phyloP scores from a whole-genome alignment of 1,140 invertebrate genomes.

The Bradysia coprophila region DNA sequence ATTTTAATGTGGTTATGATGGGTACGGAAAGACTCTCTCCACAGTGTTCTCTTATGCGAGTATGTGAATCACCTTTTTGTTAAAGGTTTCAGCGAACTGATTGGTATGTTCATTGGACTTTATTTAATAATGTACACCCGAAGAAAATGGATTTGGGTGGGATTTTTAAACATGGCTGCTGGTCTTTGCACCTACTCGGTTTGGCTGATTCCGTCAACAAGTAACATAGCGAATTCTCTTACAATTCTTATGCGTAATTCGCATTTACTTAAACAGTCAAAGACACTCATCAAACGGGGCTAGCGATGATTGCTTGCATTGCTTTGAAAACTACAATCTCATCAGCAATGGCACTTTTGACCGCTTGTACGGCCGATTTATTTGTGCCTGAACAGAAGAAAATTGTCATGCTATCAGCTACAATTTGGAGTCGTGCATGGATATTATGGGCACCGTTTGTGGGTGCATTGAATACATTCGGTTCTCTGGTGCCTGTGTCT shows the following conservation, averaged over 20 bases:
- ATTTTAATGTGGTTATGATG: slow-evolving; percentile 23
- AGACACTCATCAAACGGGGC: too few relatives aligned
- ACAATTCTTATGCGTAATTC: too few relatives aligned
- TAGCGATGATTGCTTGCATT: not conserved
- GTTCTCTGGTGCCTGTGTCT: not conserved
- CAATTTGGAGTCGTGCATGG: not conserved
- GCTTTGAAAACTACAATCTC: not conserved
- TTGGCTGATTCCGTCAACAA: slow-evolving; percentile 14
- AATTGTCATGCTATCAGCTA: not conserved
- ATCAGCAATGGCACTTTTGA: not conserved
- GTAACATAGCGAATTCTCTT: too few relatives aligned
- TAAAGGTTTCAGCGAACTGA: slow-evolving; percentile 19
- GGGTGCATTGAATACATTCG: slow-evolving; percentile 2
- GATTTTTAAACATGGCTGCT: slow-evolving; percentile 21
- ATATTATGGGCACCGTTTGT: slow-evolving; percentile 3
- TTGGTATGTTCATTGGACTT: slow-evolving; percentile 19
- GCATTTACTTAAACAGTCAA: too few relatives aligned
- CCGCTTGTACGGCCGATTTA: slow-evolving; percentile 2
- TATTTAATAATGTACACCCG: slow-evolving; percentile 18
- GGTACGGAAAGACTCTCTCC: too few relatives aligned
- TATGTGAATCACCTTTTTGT: too few relatives aligned
- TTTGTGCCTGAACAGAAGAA: not conserved
- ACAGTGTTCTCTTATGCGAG: too few relatives aligned
- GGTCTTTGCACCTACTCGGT: slow-evolving; percentile 20
- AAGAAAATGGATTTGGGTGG: slow-evolving; percentile 21